A percentile compares a stretch with the other conserved stretches of the same genome.
Evolutionary conservation across 2,888 invertebrate genomes (phyloP).

Genomic region (Alloplasta piceator): DNA sequence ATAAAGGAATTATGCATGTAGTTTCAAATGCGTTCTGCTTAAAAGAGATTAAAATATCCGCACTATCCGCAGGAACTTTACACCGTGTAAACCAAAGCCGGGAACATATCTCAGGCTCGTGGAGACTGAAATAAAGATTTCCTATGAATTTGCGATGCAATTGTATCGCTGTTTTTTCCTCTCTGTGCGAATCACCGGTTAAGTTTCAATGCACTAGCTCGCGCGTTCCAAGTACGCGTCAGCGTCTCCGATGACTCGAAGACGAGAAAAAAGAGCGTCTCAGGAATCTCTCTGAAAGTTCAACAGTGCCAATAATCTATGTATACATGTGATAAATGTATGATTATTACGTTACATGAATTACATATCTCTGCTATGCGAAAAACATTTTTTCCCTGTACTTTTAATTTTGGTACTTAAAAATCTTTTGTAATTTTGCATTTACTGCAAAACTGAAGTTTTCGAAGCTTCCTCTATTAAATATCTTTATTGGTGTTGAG

Average conservation of each 20-base stretch:
- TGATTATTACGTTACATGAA: too few relatives aligned
- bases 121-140: constrained; percentile 5
- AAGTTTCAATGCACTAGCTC: too few relatives aligned
- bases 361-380: too few relatives aligned
- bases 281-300: background rate
- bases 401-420: too few relatives aligned
- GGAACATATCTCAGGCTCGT: constrained; percentile 44
- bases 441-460: too few relatives aligned
- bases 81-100: constrained; percentile 47
- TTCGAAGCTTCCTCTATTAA: too few relatives aligned
- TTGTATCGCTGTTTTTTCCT: constrained; percentile 14
- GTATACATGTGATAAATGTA: too few relatives aligned
- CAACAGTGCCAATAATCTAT: too few relatives aligned
- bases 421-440: too few relatives aligned
- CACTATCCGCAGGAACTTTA: constrained; percentile 39
- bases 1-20: background rate
- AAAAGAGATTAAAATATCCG: constrained; percentile 28
- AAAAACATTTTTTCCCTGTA: too few relatives aligned
- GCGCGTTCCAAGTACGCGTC: too few relatives aligned
- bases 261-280: constrained; percentile 1
- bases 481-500: too few relatives aligned
- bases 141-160: constrained; percentile 45
- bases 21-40: constrained; percentile 22
- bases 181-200: background rate
- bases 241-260: background rate